Evolutionary conservation across 2,888 invertebrate species (phyloP), one percentile per base, ranked within the genome.

Genomic region (Lasioglossum vierecki): DNA sequence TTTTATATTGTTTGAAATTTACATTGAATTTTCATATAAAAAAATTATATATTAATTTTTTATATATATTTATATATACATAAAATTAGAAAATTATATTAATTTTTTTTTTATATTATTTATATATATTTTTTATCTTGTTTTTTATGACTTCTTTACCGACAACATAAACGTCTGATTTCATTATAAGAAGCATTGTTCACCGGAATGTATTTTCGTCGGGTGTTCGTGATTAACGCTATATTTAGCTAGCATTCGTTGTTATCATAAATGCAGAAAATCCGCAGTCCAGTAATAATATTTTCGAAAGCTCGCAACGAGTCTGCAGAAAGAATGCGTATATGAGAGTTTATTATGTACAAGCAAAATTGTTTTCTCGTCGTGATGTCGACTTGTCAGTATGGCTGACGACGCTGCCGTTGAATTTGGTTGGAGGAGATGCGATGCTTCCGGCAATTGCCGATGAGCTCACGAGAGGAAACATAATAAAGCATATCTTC

Each of bases 401-500:
- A 35, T 11, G 35, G 35, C 66, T 3, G 22, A 9, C 22, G 35
- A 22, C 1, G 22, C 66, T 22, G 22, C 22, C 39, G 35, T 68
- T 68, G 39, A 22, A 39, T 68, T 68, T 39, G 18, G 66, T 9
- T 11, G 39, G 35, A 8, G 35, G 39, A 22, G 66, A 68, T 9
- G 39, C 35, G 66, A 35, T 18, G 35, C 66, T 68, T 68, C 66
- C 39, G 66, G 66, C 66, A 35, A 68, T 35, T 68, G 66, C 18
- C 66, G 35, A 39, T 68, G 66, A 22, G 66, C 66, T 39, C 30
- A 4, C 66, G 35, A 68, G 35, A 68, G 66, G 39, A 68, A 39
- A 68, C 66, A 68, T 68, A 68, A 68, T 68, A 68, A 39, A 68
- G 66, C 66, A 39, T 35, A 68, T 68, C 66, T 68, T 68, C 39